Base-by-base conservation (phyloP, 1,140 invertebrate genomes). In the Cecropterus lyciades region DNA sequence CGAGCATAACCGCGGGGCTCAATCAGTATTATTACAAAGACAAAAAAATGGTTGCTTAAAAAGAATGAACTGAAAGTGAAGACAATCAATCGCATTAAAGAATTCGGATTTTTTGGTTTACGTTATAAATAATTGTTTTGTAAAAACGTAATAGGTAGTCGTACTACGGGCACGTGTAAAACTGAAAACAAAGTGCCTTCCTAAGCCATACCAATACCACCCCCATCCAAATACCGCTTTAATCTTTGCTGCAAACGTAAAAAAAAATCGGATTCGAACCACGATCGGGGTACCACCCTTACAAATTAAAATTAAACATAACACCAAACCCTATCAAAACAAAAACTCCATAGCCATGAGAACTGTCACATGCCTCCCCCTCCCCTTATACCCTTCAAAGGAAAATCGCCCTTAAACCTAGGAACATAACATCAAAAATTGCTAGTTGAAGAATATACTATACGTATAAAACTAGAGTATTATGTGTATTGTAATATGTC, bases 251-350 rank as follows among this genome's bases (percentile, higher is more conserved):
- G 20, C 30, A 17, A 60, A 60, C 56, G 46, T 48, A 16, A 40
- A 60, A 60, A 46, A 33, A 48, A 48, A 60, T 46, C 46, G 56
- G 14, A 48, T 48, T 60, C 45, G 56, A 33, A 33, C 43, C 43
- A 10, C 43, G 24, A 46, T 60, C 56, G 42, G 20, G 20, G 4
- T 16, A 20, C 20, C 6, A n/a, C 56, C 33, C 56, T 46, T 27
- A 20, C 56, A 60, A 60, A 60, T 60, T 60, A 60, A 60, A 60
- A 60, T 60, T 49, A 49, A 60, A 60, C 8, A 60, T 27, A 49
- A 43, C 14, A 48, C 24, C 27, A 27, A 60, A 37, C 20, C 43
- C 43, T 60, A 48, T 33, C 45, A 60, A 60, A 60, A 60, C 57
- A 60, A 60, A 59, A 60, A 60, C 30, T 55, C 56, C 43, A 52